Base-by-base conservation (phyloP, 2,888 invertebrate genomes). In the Acronicta leporina region DNA sequence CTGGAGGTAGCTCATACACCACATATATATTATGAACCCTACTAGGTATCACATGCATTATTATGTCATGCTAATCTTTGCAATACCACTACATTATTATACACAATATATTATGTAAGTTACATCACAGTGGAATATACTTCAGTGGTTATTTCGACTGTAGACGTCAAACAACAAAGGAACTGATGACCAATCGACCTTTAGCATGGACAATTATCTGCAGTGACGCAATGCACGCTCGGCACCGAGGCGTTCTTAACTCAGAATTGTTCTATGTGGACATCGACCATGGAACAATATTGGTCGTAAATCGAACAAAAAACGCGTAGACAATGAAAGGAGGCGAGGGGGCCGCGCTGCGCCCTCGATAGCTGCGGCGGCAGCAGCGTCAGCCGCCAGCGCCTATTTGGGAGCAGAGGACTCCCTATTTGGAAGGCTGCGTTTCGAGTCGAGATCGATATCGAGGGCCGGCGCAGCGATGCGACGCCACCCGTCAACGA, bases 351-450 rank as follows among this genome's bases (percentile, higher is more conserved):
- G 78, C 78, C 74, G 76, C 73, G 82, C 81, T 81, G 86, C 86
- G 91, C 86, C 90, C 92, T 90, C 92, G 87, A 91, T 90, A 89
- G 88, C 79, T 73, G 74, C 47, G 59, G 65, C 60, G 52, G 71
- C 48, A 64, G 79, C 80, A 79, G 77, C 81, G 81, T 80, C 82
- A 79, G 79, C 80, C 71, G 83, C 81, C 86, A 84, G 82, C 90
- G 87, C 94, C 94, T 92, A 94, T 94, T 94, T 94, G 83, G 93
- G 92, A 89, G 77, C 80, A 73, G 81, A 83, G 74, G 82, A 69
- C 65, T 76, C 93, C 94, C 89, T 93, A 94, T 94, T 94, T 89
- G 94, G 94, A 92, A 94, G 87, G 88, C 94, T 94, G 93, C 84
- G 85, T 81, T 87, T 87, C 92, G 87, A 90, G 91, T 87, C 84